Percentiles rank a stretch among this genome's conserved stretches.
These are phyloP conservation scores for Syndactyla subalaris DNA, from an alignment of 2,797 vertebrate species.

Conservation along the genomic window DNA sequence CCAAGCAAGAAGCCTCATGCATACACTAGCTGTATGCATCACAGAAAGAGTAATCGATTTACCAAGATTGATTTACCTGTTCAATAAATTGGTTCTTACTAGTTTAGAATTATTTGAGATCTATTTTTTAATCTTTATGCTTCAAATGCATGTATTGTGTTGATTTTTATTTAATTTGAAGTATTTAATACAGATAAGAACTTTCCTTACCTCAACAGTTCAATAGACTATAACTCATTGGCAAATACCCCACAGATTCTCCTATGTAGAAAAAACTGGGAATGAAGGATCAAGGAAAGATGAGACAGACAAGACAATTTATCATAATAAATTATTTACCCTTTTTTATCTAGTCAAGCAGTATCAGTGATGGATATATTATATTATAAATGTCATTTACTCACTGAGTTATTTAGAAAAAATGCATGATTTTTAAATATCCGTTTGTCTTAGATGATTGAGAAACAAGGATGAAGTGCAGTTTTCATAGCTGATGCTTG, in stretches of 20 bases:
- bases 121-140: neutral
- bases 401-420: neutral
- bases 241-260: neutral
- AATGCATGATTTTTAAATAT: conserved; percentile 11
- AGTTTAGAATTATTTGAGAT: neutral
- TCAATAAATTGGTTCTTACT: neutral
- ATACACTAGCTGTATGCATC: neutral
- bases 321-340: neutral
- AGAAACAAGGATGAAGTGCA: neutral
- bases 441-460: neutral
- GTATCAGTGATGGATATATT: neutral
- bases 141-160: neutral
- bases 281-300: neutral
- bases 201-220: neutral
- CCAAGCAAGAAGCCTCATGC: neutral
- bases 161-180: neutral
- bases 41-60: neutral
- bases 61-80: neutral
- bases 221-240: neutral
- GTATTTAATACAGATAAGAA: neutral
- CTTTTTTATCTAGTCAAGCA: neutral
- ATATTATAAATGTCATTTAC: neutral
- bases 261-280: neutral
- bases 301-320: neutral
- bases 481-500: neutral